A percentile compares a stretch with the other conserved stretches of the same genome.
Conservation (phyloP, 1,140 invertebrate species). For the Triops cancriformis region DNA sequence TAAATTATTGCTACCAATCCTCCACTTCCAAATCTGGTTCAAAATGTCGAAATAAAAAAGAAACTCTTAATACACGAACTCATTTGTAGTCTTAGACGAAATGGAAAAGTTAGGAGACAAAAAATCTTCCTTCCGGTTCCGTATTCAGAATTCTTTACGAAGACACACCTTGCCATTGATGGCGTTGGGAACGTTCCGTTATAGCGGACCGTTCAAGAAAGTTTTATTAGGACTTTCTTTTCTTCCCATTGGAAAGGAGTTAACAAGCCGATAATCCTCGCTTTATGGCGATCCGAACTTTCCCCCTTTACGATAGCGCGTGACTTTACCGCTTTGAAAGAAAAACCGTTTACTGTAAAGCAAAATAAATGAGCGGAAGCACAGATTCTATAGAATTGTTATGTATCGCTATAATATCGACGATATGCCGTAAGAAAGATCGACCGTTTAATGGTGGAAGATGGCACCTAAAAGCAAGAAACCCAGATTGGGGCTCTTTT, state of each 20-base stretch:
- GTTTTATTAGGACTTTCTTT: background rate
- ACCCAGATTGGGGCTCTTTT: no score
- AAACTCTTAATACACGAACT: background rate
- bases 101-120: background rate
- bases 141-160: background rate
- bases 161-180: background rate
- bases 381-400: no score
- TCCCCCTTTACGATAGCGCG: background rate
- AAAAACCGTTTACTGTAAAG: background rate
- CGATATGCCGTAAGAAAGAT: no score
- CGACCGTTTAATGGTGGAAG: no score
- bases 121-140: background rate
- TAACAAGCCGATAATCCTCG: background rate
- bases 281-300: background rate
- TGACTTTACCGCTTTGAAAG: background rate
- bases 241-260: background rate
- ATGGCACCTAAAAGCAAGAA: no score
- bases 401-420: no score
- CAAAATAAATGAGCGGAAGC: no score
- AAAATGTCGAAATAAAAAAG: background rate
- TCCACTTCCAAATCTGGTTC: background rate
- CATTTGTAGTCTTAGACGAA: background rate
- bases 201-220: background rate
- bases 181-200: background rate
- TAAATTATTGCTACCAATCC: background rate